These are phyloP conservation scores for Heliangelus exortis DNA, from an alignment of 2,797 vertebrate genomes.

Conservation along the genomic window DNA sequence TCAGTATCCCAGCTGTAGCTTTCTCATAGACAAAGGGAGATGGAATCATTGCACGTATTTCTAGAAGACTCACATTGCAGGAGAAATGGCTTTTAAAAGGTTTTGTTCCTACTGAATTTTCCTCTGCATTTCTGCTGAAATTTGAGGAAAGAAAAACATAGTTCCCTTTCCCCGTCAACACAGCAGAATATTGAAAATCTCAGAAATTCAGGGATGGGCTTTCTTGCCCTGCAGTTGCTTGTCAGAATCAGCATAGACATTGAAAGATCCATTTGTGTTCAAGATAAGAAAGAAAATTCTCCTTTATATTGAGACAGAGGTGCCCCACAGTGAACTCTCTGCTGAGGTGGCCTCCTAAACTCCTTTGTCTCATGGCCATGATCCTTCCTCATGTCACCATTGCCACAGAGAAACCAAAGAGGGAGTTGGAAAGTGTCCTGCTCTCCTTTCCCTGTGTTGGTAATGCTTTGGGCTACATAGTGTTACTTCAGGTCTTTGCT, in stretches of 20 bases:
- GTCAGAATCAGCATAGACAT: neutral
- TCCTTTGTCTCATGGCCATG: accelerated
- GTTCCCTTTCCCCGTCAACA: neutral
- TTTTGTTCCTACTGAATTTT: neutral
- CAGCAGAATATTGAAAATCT: neutral
- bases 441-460: neutral
- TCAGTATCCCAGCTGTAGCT: neutral
- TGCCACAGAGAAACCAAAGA: neutral
- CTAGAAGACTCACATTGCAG: neutral
- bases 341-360: neutral
- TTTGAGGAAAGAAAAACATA: neutral
- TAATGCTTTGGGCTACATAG: neutral
- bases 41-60: neutral
- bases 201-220: neutral
- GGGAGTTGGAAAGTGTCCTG: neutral
- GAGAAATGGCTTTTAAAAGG: neutral
- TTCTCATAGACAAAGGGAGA: neutral
- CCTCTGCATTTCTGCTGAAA: neutral
- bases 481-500: neutral
- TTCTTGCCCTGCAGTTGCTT: neutral
- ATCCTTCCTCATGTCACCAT: neutral
- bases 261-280: neutral
- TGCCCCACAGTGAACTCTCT: neutral
- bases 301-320: neutral
- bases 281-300: neutral